Evolutionary conservation across 2,888 invertebrate genomes (phyloP), one percentile per base, ranked within the genome.

Genomic region (Microplitis manilae): DNA sequence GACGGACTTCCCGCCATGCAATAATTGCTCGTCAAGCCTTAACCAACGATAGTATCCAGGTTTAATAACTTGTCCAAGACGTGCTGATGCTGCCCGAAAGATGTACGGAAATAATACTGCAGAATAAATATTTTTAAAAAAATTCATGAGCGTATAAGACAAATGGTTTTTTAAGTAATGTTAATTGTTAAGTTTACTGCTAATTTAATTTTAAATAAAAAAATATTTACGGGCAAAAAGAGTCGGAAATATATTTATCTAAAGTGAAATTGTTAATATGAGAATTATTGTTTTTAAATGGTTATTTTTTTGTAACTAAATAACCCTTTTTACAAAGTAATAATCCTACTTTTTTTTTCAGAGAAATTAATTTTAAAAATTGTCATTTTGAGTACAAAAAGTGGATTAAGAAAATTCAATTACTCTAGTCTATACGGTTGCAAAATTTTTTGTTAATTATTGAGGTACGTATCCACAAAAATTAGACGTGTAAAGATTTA

Each of bases 1-100:
- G 30, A 15, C 62, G 15, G 30, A 15, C n/a, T 60, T 60, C 30
- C 15, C 50, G 50, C 13, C 50, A 50, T 50, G 50, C 13, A 50
- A 50, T 75, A 75, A 75, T 75, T 75, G 75, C 75, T 75, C 75
- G 75, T 75, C 75, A 75, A 75, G 69, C 68, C 17, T 68, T 68
- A 20, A 41, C 41, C 41, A 41, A 20, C 68, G 30, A 15, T 8
- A 68, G 68, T 50, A 50, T 50, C 50, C 50, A 50, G 9, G 9
- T 50, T 50, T 50, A 50, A 50, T 50, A 50, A 50, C 50, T 50
- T 50, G 50, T 50, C 13, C 9, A 13, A 41, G 41, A 68, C 15
- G 50, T n/a, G 40, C 15, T 50, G 41, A 68, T 68, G 41, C 68
- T 8, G 41, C 40, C 38, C 41, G 50, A 50, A 50, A 50, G 50